These are phyloP conservation scores for Malurus melanocephalus DNA, from an alignment of 2,113 vertebrate species.

Conservation along the genomic window DNA sequence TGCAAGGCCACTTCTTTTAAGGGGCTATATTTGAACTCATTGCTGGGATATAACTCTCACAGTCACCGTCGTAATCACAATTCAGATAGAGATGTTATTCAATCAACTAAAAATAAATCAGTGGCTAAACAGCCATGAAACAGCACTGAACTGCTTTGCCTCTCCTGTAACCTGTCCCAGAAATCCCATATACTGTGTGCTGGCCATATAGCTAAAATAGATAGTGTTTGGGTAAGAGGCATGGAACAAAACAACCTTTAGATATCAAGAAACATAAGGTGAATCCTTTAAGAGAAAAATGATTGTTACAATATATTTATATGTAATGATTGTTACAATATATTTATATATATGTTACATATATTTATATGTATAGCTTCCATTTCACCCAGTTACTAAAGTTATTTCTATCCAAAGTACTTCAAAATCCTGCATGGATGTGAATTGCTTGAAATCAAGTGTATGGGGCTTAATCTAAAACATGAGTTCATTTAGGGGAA, in stretches of 20 bases:
- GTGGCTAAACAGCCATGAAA: neutral
- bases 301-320: neutral
- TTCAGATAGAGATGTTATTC: neutral
- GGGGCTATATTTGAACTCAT: neutral
- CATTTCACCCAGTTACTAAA: neutral
- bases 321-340: neutral
- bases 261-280: neutral
- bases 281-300: neutral
- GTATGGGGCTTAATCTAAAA: neutral
- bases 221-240: neutral
- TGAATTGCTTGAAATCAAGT: neutral
- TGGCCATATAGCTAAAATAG: neutral
- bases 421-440: neutral
- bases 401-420: neutral
- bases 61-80: neutral
- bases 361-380: neutral
- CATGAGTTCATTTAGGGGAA: neutral
- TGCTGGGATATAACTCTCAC: neutral
- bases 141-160: neutral
- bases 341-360: neutral
- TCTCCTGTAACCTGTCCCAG: neutral
- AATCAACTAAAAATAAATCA: conserved; percentile 17
- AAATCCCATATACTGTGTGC: neutral
- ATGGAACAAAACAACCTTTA: neutral
- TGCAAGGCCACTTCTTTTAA: neutral